phyloP scores from a whole-genome alignment of 2,888 invertebrate species.

The Polydrusus pterygomalis region DNA sequence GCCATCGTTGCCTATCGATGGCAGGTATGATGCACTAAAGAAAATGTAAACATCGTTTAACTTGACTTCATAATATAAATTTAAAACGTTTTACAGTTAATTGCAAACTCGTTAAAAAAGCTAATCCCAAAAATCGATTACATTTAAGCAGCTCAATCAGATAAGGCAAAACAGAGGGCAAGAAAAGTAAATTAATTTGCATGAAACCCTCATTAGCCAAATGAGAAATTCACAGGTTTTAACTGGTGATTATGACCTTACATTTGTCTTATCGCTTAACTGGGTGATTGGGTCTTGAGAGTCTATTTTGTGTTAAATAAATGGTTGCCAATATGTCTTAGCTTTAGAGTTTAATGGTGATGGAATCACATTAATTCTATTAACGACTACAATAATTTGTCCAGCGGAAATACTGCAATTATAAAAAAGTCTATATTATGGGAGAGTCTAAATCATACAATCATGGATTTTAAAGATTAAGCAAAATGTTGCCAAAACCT shows the following conservation, averaged over 20 bases:
- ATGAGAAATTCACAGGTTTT: slow-evolving; percentile 62
- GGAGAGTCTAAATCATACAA: too few species aligned
- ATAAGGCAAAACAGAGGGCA: slow-evolving; percentile 54
- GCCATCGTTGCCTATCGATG: too few species aligned
- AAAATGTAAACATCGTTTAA: too few species aligned
- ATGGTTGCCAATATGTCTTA: slow-evolving; percentile 32
- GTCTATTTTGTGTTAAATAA: slow-evolving; percentile 36
- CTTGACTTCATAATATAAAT: background rate
- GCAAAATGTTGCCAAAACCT: background rate
- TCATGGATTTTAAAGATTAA: too few species aligned
- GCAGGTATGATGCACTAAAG: too few species aligned
- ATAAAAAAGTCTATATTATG: too few species aligned
- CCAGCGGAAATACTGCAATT: background rate
- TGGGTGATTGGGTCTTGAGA: slow-evolving; percentile 31
- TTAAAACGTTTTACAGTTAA: background rate
- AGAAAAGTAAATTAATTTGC: slow-evolving; percentile 65
- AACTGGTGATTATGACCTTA: slow-evolving; percentile 61
- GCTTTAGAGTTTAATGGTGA: slow-evolving; percentile 13
- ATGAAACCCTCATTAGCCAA: slow-evolving; percentile 63
- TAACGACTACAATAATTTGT: background rate
- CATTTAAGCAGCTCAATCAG: slow-evolving; percentile 49
- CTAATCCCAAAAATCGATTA: slow-evolving; percentile 40
- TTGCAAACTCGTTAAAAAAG: slow-evolving; percentile 19
- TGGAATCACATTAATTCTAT: background rate
- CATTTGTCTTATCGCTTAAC: slow-evolving; percentile 61